These are phyloP conservation scores for Drosophila birchii DNA, from an alignment of 2,888 invertebrate species.

Conservation along the genomic window DNA sequence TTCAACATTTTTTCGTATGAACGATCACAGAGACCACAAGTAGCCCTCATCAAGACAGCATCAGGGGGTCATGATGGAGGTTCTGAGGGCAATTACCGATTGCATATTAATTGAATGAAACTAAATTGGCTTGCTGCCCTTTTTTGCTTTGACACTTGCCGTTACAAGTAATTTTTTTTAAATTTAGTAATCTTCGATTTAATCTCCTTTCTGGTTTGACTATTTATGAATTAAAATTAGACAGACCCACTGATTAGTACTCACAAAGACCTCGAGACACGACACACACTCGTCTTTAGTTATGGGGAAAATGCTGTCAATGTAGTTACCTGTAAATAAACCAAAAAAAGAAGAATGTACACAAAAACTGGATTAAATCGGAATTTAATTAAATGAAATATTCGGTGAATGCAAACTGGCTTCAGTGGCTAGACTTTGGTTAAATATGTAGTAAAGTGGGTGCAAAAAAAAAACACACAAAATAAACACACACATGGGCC, in stretches of 20 bases:
- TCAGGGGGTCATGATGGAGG: slow-evolving; percentile 10
- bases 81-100: slow-evolving; percentile 25
- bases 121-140: neutral
- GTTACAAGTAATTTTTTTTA: no score
- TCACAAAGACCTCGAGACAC: neutral
- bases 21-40: slow-evolving; percentile 65
- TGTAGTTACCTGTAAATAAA: slow-evolving; percentile 68
- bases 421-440: neutral
- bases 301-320: neutral
- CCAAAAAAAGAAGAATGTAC: slow-evolving; percentile 12
- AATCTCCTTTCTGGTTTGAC: no score
- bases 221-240: neutral
- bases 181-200: no score
- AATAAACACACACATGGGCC: slow-evolving; percentile 19
- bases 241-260: neutral
- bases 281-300: neutral
- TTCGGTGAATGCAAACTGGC: slow-evolving; percentile 1
- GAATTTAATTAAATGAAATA: slow-evolving; percentile 3
- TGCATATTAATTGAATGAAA: slow-evolving; percentile 41
- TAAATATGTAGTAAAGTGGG: neutral
- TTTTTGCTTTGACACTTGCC: neutral
- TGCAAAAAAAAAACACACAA: slow-evolving; percentile 9
- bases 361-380: slow-evolving; percentile 2
- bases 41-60: slow-evolving; percentile 45
- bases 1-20: slow-evolving; percentile 54